Conservation (phyloP, 2,113 vertebrate species). For the Calyptomena viridis region DNA sequence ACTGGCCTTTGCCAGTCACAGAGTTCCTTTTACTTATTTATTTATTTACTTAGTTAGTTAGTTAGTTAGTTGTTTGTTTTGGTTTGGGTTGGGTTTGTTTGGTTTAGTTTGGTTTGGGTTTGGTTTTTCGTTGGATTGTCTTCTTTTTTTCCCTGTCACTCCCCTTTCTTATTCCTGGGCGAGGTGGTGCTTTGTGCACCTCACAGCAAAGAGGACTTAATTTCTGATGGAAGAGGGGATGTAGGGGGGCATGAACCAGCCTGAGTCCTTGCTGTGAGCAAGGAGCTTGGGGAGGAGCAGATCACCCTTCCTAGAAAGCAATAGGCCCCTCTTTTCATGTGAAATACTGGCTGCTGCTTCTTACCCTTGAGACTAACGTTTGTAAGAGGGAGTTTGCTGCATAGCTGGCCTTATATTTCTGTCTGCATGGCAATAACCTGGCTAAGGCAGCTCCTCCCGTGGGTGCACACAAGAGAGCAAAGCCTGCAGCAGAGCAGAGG, state of each 20-base stretch:
- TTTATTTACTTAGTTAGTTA: no score
- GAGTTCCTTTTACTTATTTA: not conserved
- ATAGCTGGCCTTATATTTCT: not conserved
- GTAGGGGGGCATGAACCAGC: not conserved
- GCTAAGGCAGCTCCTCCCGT: rapidly evolving
- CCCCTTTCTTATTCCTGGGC: not conserved
- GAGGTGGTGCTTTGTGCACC: not conserved
- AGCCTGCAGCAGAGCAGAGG: not conserved
- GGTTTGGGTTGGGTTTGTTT: no score
- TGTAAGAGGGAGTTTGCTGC: not conserved
- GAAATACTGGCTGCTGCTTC: not conserved
- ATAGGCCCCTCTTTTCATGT: not conserved
- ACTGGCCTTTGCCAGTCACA: constrained; percentile 18
- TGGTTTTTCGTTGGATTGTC: no score
- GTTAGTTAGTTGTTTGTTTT: no score
- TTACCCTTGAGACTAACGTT: not conserved
- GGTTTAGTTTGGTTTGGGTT: no score
- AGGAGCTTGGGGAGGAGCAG: not conserved
- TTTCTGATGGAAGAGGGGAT: not conserved
- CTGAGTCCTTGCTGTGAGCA: not conserved
- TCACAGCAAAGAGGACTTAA: not conserved
- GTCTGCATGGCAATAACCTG: rapidly evolving
- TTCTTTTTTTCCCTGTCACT: not conserved
- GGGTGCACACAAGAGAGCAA: not conserved
- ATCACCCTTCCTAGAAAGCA: not conserved